Conservation (phyloP, 2,888 invertebrate genomes). For the Microplitis manilae region DNA sequence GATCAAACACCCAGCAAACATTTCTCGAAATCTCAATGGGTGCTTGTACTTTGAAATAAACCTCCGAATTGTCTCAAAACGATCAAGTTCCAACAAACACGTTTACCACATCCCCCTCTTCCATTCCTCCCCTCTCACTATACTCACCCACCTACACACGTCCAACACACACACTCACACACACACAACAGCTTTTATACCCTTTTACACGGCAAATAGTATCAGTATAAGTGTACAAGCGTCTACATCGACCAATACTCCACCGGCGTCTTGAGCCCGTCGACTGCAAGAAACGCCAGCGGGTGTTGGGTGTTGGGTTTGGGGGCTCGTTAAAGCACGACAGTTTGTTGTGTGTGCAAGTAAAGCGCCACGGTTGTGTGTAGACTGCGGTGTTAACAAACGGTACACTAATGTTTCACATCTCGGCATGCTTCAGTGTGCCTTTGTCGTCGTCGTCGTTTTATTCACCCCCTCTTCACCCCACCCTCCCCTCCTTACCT, state of each 20-base stretch:
- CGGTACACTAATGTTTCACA: conserved; percentile 71
- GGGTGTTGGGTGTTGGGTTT: conserved; percentile 11
- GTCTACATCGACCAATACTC: conserved; percentile 3
- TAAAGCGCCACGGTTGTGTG: conserved; percentile 54
- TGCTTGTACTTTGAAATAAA: conserved; percentile 33
- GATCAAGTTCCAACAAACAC: conserved; percentile 27
- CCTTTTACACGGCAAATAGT: no score
- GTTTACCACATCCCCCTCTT: not conserved
- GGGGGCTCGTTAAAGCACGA: conserved; percentile 13
- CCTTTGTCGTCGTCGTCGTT: conserved; percentile 41
- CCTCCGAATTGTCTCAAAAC: conserved; percentile 30
- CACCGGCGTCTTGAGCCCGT: no score
- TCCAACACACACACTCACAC: no score
- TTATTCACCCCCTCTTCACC: conserved; percentile 15
- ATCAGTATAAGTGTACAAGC: not conserved
- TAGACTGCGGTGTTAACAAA: conserved; percentile 70
- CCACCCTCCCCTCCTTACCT: conserved; percentile 28
- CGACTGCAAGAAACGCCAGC: not conserved
- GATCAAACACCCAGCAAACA: no score
- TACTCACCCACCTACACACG: no score
- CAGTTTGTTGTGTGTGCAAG: conserved; percentile 40
- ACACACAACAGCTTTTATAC: no score
- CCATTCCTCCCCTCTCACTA: not conserved
- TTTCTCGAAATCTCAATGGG: not conserved
- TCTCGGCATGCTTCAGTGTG: conserved; percentile 61